A percentile compares a stretch with the other conserved stretches of the same genome.
Evolutionary conservation across 2,797 vertebrate genomes (phyloP).

Genomic region (Enteromius argenteus): DNA sequence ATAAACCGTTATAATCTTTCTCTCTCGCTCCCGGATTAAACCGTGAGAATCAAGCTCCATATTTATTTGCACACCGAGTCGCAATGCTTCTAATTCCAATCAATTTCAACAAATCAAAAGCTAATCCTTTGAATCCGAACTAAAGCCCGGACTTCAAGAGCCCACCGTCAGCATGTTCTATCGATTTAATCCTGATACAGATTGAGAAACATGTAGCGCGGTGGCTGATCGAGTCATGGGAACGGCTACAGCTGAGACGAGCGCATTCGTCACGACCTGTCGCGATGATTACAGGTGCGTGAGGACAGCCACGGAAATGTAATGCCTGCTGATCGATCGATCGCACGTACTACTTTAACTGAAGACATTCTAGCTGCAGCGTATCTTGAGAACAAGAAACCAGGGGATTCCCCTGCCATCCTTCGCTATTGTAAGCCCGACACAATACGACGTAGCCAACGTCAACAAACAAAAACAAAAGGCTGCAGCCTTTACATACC

Average conservation of each 20-base stretch:
- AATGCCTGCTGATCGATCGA: constrained; percentile 46
- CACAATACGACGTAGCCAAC: constrained; percentile 32
- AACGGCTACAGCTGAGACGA: constrained; percentile 20
- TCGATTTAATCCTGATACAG: constrained; percentile 33
- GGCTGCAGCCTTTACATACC: constrained; percentile 1
- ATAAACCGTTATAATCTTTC: constrained; percentile 59
- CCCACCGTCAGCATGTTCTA: constrained; percentile 45
- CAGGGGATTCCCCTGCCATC: constrained; percentile 6
- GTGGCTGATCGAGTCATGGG: constrained; percentile 13
- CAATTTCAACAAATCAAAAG: constrained; percentile 70
- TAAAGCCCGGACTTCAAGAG: constrained; percentile 50
- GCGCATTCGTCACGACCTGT: constrained; percentile 26
- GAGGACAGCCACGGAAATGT: constrained; percentile 16
- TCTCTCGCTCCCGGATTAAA: constrained; percentile 46
- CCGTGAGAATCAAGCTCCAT: constrained; percentile 41
- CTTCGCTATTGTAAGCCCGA: constrained; percentile 21
- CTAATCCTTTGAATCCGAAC: constrained; percentile 66
- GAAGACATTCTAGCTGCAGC: neutral
- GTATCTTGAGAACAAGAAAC: constrained; percentile 3
- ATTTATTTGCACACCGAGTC: constrained; percentile 61
- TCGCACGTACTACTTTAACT: constrained; percentile 18
- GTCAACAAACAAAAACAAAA: constrained; percentile 65
- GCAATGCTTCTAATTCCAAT: constrained; percentile 69
- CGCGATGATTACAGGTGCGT: constrained; percentile 37
- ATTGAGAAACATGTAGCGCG: constrained; percentile 10